Evolutionary conservation across 2,888 invertebrate genomes (phyloP), one percentile per base, ranked within the genome.

Genomic region (Mythimna impura): DNA sequence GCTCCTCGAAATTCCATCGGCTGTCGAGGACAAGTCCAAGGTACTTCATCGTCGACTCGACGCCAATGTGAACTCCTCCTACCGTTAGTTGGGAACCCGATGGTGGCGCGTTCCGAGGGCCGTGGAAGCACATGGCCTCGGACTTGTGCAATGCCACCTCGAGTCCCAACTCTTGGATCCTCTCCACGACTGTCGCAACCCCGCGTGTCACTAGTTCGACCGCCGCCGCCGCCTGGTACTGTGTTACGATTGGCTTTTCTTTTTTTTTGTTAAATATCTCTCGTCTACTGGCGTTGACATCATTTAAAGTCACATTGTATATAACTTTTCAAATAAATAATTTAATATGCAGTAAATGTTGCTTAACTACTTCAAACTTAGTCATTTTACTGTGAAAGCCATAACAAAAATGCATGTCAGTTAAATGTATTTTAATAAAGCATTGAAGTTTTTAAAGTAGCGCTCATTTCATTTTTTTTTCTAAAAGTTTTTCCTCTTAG

Each of bases 261-360:
- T 9, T 7, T 36, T 71, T 40, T 40, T 14, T 9, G n/a, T 1
- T 5, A 20, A 52, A 52, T 36, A 30, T 14, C 9, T 36, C n/a
- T 43, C 30, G 0, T 14, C 22, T 52, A 22, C 8, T n/a, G 17
- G 17, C 40, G 3, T 17, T 58, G n/a, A 8, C 5, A 1, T 40
- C 22, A 4, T 63, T 25, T 25, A 40, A 30, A 25, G 40, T 8
- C 1, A 12, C 22, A 47, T 12, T 74, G 30, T 4, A 36, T 9
- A 30, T 54, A 60, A 22, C 5, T 14, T 17, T 12, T n/a, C 8
- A n/a, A 47, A 50, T 9, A 55, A 58, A 43, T 14, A 0, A 80
- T 60, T 80, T 36, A 69, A 20, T 60, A 78, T 75, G 34, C 80
- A 69, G 52, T 50, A 20, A 40, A 34, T 34, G 67, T 52, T 52